Conservation (phyloP, 2,888 invertebrate genomes). For the Apodemia hepburni region DNA sequence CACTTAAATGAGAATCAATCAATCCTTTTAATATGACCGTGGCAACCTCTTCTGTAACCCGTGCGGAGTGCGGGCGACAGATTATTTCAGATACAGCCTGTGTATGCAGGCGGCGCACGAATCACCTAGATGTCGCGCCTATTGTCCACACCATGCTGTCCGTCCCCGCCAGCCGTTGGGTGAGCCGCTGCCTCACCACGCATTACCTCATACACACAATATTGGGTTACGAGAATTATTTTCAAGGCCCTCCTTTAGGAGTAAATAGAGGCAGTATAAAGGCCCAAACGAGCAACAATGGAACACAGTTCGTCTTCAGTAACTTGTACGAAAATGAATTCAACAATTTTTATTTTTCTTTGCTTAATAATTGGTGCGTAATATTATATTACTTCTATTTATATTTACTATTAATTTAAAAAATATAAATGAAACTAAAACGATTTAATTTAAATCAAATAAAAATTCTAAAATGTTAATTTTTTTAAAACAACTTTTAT, state of each 20-base stretch:
- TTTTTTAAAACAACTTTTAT: no score
- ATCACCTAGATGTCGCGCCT: constrained; percentile 77
- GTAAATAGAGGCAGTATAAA: constrained; percentile 76
- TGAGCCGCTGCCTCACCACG: constrained; percentile 60
- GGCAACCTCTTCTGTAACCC: constrained; percentile 12
- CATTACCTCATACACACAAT: constrained; percentile 78
- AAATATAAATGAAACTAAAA: not conserved
- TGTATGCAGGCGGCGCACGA: constrained; percentile 57
- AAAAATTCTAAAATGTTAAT: no score
- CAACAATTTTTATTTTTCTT: constrained; percentile 53
- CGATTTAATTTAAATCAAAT: not conserved
- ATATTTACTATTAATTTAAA: not conserved
- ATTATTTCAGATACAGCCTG: constrained; percentile 55
- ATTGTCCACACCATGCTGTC: constrained; percentile 65
- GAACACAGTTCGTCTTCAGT: constrained; percentile 63
- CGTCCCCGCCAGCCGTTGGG: constrained; percentile 55
- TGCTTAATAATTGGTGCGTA: constrained; percentile 69
- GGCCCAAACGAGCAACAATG: constrained; percentile 66
- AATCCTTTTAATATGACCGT: constrained; percentile 17
- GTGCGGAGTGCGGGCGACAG: constrained; percentile 5
- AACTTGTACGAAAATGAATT: constrained; percentile 67
- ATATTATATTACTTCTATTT: not conserved
- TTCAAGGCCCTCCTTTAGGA: constrained; percentile 76
- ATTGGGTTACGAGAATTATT: constrained; percentile 79
- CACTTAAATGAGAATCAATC: constrained; percentile 21